Base-by-base conservation (phyloP, 92 coral and sea anemone species). In the Parazoanthus atlanticus region DNA sequence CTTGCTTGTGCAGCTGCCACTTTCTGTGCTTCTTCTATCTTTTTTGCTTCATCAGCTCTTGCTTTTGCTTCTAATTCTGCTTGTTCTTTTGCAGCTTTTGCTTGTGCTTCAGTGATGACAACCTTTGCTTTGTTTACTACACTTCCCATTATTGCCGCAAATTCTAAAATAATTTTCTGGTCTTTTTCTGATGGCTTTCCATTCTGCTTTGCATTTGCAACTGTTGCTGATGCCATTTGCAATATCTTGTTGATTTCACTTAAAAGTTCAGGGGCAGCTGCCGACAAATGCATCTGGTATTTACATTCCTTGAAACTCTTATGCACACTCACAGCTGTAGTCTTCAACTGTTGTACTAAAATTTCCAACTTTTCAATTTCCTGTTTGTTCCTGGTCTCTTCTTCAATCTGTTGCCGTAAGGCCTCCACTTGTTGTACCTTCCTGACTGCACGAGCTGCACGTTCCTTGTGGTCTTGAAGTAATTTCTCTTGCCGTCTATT, bases 51-150 rank as follows among this genome's bases (percentile, higher is more conserved):
- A 29, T 86, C 90, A 17, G 89, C 91, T 66, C 85, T 89, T 71
- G 88, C 79, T 26, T 89, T 90, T 19, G 93, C 91, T 81, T 93
- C 93, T 10, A 69, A 80, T 40, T 91, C 94, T 6, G 94, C 96
- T 70, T 89, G 90, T 79, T 95, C 98, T 78, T 92, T 90, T n/a
- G 90, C 90, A 13, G 91, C 96, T 85, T 93, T 93, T 38, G 76
- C 26, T 40, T 79, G 89, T 29, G 94, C 95, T 77, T 92, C 96
- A 32, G 49, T 76, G 2, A 93, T 93, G 85, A 92, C 61, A 33
- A 19, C 33, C 74, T 82, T 92, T 78, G 93, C 90, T 79, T 93
- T 93, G 56, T 72, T 84, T 2, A 90, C 73, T 71, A 95, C 28
- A 47, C 41, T 85, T 84, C 84, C 84, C 85, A 95, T 90, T 32